Conservation (phyloP, 2,797 vertebrate species). For the Triplophysa yarkandensis region DNA sequence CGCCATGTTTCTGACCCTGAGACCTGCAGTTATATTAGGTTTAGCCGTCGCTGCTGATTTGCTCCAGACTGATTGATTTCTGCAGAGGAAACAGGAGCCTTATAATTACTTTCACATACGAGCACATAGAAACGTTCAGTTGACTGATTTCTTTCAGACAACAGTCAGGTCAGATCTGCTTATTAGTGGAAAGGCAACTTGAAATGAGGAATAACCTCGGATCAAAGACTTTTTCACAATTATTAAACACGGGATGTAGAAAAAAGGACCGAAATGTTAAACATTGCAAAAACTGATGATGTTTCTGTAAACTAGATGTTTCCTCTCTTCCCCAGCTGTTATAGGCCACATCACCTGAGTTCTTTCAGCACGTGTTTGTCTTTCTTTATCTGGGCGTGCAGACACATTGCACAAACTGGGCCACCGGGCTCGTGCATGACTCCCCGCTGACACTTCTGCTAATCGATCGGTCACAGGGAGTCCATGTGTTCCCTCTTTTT, state of each 20-base stretch:
- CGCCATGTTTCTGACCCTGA: background rate
- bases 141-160: conserved; percentile 9
- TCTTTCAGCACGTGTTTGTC: conserved; percentile 10
- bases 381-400: conserved; percentile 28
- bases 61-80: conserved; percentile 49
- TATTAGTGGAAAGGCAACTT: background rate
- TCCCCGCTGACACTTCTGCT: conserved; percentile 17
- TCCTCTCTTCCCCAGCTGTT: background rate
- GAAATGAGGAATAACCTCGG: background rate
- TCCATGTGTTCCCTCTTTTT: conserved; percentile 3
- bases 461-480: conserved; percentile 40
- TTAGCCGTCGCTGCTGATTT: conserved; percentile 24
- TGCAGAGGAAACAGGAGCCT: conserved; percentile 35
- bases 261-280: background rate
- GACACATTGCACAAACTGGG: conserved; percentile 33
- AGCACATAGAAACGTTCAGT: background rate
- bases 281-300: conserved; percentile 1
- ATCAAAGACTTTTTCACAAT: background rate
- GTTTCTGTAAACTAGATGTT: background rate
- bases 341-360: conserved; percentile 19
- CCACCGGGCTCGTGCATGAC: conserved; percentile 22
- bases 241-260: too few species aligned
- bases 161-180: conserved; percentile 14
- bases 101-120: conserved; percentile 44
- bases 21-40: conserved; percentile 18